A percentile compares a stretch with the other conserved stretches of the same genome.
Conservation (phyloP, 2,113 vertebrate species). For the Lasiurus cinereus region DNA sequence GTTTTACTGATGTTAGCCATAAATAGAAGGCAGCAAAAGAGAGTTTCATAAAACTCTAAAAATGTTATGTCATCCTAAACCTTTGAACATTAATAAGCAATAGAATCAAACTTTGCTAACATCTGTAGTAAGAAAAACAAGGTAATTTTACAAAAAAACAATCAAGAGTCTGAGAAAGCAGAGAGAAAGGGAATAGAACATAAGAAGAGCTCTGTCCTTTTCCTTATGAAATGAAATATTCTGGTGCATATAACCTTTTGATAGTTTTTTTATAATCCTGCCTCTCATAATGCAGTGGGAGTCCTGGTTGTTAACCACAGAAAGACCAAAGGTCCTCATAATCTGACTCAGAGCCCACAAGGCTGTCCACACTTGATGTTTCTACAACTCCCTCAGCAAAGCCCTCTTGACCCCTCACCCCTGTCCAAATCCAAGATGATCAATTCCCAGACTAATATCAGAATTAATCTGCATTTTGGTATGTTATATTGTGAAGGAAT, state of each 20-base stretch:
- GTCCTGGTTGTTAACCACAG: not conserved
- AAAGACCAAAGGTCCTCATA: not conserved
- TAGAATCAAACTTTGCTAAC: not conserved
- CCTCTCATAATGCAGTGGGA: not conserved
- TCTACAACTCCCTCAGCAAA: not conserved
- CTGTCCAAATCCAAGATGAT: not conserved
- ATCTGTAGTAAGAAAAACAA: not conserved
- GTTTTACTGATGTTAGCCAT: not conserved
- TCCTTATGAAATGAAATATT: not conserved
- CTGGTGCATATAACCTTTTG: not conserved
- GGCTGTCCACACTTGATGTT: accelerated
- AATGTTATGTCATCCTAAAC: not conserved
- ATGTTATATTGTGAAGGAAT: not conserved
- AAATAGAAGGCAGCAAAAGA: not conserved
- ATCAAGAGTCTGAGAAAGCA: not conserved
- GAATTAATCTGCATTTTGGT: not conserved
- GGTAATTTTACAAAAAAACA: not conserved
- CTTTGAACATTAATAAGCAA: not conserved
- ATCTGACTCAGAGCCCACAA: not conserved
- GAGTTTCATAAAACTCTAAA: not conserved
- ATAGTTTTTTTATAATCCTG: not conserved
- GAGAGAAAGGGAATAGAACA: not conserved
- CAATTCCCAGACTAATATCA: not conserved
- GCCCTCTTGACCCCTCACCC: no score
- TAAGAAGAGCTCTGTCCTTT: not conserved